Base-by-base conservation (phyloP, 92 coral and sea anemone species). In the Parazoanthus swiftii region DNA sequence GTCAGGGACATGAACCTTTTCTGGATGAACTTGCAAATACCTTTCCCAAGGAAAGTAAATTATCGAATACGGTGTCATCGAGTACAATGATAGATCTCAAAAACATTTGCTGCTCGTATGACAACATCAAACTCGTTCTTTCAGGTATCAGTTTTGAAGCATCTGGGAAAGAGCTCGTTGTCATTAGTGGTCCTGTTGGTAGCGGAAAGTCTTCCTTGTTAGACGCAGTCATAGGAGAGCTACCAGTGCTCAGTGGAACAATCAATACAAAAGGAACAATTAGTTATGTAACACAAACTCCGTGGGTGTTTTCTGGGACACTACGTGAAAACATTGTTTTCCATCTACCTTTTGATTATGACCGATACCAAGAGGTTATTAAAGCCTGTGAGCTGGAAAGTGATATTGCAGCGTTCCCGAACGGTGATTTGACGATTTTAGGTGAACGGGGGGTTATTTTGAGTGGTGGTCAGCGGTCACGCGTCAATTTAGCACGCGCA, bases 401-500 rank as follows among this genome's bases (percentile, higher is more conserved):
- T 29, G 78, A 74, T 38, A 35, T 74, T 74, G 8, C 78, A 74
- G 23, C 78, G 11, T 74, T 74, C 78, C 78, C 78, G 23, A 18
- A 77, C n/a, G 59, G 81, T 44, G 81, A 77, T 77, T 43, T 43
- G 63, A 77, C 81, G 35, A 77, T 77, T 77, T 63, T 77, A 8
- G 81, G 81, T 46, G 81, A 77, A 23, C 81, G 35, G 23, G 81
- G 81, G 1, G 78, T 74, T 36, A 18, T 74, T 36, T 15, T 74
- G 9, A 74, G 78, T 74, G 78, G 78, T 37, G 78, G 78, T 11
- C 78, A 74, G 78, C 78, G 78, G 44, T 37, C 48, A 37, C 78
- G 78, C 39, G 78, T 77, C 33, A 77, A 48, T 25, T 39, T 77
- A 44, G 81, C 81, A 42, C 81, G 81, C 81, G 81, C 81, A 77